These are phyloP conservation scores for Drosophila funebris DNA, from an alignment of 1,140 invertebrate genomes.

Conservation along the genomic window DNA sequence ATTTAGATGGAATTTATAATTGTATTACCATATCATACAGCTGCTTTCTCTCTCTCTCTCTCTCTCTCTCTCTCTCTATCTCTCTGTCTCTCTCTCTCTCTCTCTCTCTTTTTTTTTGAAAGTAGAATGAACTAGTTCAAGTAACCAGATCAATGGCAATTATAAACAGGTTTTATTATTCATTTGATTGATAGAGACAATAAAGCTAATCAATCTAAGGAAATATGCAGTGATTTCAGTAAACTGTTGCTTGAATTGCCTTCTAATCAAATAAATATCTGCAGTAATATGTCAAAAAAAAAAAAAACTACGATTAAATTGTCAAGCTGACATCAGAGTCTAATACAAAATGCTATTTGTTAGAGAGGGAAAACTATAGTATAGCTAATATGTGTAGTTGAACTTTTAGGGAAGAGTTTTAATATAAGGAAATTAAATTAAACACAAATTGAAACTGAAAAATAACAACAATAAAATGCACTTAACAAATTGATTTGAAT, in stretches of 20 bases:
- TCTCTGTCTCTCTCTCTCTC: too few species aligned
- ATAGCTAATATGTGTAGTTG: too few species aligned
- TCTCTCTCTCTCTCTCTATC: too few species aligned
- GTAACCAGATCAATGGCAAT: constrained; percentile 35
- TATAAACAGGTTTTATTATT: constrained; percentile 31
- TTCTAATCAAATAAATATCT: constrained; percentile 2
- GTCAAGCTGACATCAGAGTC: background rate
- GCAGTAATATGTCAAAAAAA: background rate
- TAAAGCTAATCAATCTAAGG: constrained; percentile 32
- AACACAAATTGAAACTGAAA: background rate
- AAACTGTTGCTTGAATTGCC: background rate
- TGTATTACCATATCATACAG: too few species aligned
- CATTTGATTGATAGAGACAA: constrained; percentile 43
- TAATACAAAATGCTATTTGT: background rate
- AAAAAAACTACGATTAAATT: background rate
- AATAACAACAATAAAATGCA: too few species aligned
- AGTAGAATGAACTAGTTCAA: constrained; percentile 48
- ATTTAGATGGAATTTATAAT: too few species aligned
- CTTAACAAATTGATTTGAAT: too few species aligned
- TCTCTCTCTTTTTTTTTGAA: constrained; percentile 24
- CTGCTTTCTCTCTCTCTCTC: too few species aligned
- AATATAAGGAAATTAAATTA: background rate
- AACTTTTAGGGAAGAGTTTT: too few species aligned
- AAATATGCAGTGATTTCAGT: constrained; percentile 21
- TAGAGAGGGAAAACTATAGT: too few species aligned